Conservation (phyloP, 2,113 vertebrate species). For the Pardalotus punctatus region DNA sequence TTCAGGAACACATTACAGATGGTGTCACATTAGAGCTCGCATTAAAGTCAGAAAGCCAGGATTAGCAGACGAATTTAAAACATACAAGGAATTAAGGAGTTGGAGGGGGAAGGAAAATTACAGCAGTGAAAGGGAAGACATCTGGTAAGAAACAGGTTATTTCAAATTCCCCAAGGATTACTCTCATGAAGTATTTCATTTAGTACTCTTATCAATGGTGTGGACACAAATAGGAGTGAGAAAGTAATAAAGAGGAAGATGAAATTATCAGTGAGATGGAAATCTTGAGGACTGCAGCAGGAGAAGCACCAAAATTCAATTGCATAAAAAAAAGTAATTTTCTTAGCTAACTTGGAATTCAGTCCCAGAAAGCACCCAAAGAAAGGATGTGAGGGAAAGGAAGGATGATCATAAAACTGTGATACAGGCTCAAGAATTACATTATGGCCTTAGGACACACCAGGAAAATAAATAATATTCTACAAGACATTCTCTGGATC, state of each 20-base stretch:
- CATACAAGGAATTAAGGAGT: not conserved
- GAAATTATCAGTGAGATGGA: not conserved
- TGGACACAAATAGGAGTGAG: not conserved
- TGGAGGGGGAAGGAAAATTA: not conserved
- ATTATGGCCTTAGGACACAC: not conserved
- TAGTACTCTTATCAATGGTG: not conserved
- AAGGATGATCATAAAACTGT: not conserved
- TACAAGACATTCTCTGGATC: not conserved
- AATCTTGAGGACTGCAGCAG: not conserved
- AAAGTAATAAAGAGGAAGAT: not conserved
- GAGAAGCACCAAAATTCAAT: not conserved
- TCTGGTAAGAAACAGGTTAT: not conserved
- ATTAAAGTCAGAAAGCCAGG: not conserved
- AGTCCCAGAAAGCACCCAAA: not conserved
- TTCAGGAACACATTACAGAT: not conserved
- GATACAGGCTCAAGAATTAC: not conserved
- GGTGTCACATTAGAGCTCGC: not conserved
- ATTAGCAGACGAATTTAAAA: conserved; percentile 16
- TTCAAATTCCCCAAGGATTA: not conserved
- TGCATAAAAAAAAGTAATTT: not conserved
- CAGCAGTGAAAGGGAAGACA: not conserved
- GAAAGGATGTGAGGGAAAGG: not conserved
- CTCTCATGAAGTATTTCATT: not conserved
- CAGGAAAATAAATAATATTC: not conserved
- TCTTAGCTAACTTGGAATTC: not conserved